These are phyloP conservation scores for Fragum whitleyi DNA, from an alignment of 2,888 invertebrate genomes.

Conservation along the genomic window DNA sequence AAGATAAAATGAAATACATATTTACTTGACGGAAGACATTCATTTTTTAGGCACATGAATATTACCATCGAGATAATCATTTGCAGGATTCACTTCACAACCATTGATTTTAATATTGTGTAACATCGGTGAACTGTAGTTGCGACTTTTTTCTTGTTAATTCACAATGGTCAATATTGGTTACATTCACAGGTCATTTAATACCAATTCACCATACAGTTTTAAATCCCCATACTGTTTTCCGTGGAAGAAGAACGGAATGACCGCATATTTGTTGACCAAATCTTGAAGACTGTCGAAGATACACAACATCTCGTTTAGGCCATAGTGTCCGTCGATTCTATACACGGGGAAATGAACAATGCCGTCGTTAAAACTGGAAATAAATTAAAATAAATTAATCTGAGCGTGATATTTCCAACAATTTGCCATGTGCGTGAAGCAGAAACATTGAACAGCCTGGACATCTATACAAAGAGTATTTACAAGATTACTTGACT, in stretches of 20 bases:
- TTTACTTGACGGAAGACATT: too few species aligned
- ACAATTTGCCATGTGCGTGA: too few species aligned
- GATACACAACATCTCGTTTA: constrained; percentile 49
- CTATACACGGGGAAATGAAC: constrained; percentile 41
- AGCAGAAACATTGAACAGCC: too few species aligned
- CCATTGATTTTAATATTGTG: too few species aligned
- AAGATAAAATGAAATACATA: too few species aligned
- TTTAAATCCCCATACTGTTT: constrained; percentile 32
- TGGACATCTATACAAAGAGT: background rate
- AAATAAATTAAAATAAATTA: constrained; percentile 6
- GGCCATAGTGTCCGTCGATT: constrained; percentile 35
- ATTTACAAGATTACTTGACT: background rate
- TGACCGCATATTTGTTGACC: constrained; percentile 35
- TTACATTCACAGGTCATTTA: too few species aligned
- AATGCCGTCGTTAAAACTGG: constrained; percentile 23
- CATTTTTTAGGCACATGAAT: too few species aligned
- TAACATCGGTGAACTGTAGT: too few species aligned
- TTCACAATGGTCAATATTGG: too few species aligned
- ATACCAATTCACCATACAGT: constrained; percentile 2
- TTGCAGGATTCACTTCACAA: too few species aligned
- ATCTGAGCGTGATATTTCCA: background rate
- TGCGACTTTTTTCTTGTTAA: too few species aligned
- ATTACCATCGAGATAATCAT: too few species aligned
- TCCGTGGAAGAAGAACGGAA: constrained; percentile 47
- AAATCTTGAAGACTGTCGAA: constrained; percentile 52